Percentiles rank a stretch among this genome's conserved stretches.
Evolutionary conservation across 2,113 vertebrate genomes (phyloP).

Genomic region (Camelus bactrianus): DNA sequence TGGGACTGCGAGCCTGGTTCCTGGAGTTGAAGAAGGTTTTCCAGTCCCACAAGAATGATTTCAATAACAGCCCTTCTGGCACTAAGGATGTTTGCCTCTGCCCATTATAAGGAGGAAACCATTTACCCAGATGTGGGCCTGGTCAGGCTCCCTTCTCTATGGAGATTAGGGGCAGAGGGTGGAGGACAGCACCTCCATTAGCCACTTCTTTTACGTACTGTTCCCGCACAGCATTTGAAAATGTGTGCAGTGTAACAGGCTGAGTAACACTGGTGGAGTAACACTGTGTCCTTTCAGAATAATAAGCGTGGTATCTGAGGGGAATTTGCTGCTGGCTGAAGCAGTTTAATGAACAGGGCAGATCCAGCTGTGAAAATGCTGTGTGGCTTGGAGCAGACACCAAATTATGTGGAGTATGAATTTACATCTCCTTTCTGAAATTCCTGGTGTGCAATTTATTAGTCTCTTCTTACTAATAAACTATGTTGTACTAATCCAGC

Average conservation of each 20-base stretch:
- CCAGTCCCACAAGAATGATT: slow-evolving; percentile 72
- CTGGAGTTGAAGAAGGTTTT: slow-evolving; percentile 53
- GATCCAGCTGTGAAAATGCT: slow-evolving; percentile 82
- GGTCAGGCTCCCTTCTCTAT: slow-evolving; percentile 69
- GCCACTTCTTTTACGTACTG: slow-evolving; percentile 77
- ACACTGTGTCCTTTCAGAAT: slow-evolving; percentile 77
- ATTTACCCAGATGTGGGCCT: slow-evolving; percentile 79
- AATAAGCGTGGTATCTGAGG: slow-evolving; percentile 77
- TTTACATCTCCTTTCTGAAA: slow-evolving; percentile 80
- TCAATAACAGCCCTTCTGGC: slow-evolving; percentile 83
- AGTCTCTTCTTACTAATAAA: slow-evolving; percentile 48
- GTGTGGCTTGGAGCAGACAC: slow-evolving; percentile 81
- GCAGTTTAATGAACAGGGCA: slow-evolving; percentile 79
- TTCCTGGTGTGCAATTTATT: slow-evolving; percentile 35
- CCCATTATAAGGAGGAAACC: slow-evolving; percentile 79
- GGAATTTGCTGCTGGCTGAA: slow-evolving; percentile 81
- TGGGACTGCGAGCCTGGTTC: background rate
- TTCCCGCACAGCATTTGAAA: slow-evolving; percentile 78
- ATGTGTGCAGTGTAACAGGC: slow-evolving; percentile 62
- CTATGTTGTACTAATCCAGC: background rate
- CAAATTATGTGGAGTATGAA: slow-evolving; percentile 77
- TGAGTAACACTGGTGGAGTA: slow-evolving; percentile 55
- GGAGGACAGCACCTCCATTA: background rate
- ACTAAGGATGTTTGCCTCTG: slow-evolving; percentile 65
- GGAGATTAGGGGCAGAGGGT: slow-evolving; percentile 77